Evolutionary conservation across 2,888 invertebrate genomes (phyloP), one percentile per base, ranked within the genome.

Genomic region (Cerastoderma edule): DNA sequence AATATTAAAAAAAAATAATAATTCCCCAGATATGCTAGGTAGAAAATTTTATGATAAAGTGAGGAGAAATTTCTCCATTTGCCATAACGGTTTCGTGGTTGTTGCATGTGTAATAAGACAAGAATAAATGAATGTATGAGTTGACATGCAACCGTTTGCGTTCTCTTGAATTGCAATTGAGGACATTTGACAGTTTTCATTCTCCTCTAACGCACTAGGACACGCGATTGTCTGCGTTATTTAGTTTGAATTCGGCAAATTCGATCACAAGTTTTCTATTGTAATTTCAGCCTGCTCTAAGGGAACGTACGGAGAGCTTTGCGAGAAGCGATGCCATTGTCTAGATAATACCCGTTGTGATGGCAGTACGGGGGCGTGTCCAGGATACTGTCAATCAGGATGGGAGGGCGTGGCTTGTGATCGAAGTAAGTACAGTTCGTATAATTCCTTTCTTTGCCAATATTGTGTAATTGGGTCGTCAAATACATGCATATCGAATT

Each of bases 321-420:
- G 85, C 66, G 75, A 86, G 65, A 75, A 80, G 8, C 67, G 78
- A 28, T 86, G 85, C 48, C 79, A 85, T 53, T 87, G 87, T 73
- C 72, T 78, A 32, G 70, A 57, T 24, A 44, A 53, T 2, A 65
- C 56, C 19, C 57, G 69, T 5, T 84, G 84, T 68, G 72, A 83
- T 46, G 64, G 71, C 8, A 46, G 67, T 22, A 78, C 72, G 24
- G 84, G 84, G 10, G 70, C 64, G 48, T 84, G 84, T 71, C 67
- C 78, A 0, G 71, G 60, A 1, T 66, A 63, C 24, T 87, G 87
- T 72, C 71, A 72, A 19, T 48, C 80, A 4, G 87, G 87, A 2
- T 86, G 83, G 76, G 76, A 74, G 56, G 83, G 84, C 30, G 39
- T 60, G 13, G 68, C 63, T 16, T 87, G 87, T 70, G 76, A 70